Evolutionary conservation across 37 sponge, comb jelly and placozoan species (phyloP), one percentile per base, ranked within the genome.

Genomic region (Chondrosia reniformis): DNA sequence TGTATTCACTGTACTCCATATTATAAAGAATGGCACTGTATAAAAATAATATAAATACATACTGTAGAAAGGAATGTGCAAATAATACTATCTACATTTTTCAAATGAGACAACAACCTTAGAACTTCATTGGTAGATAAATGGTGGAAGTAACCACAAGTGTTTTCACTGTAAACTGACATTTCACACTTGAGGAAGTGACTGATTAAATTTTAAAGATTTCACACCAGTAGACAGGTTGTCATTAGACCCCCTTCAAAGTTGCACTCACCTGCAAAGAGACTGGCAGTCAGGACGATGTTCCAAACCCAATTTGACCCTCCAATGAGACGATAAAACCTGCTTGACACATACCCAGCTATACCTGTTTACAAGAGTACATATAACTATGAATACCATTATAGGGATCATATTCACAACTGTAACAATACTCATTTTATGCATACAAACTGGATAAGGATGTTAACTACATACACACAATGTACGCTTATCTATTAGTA

Each of bases 221-320:
- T n/a, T n/a, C n/a, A n/a, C n/a, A n/a, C n/a, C n/a, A n/a, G n/a
- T n/a, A n/a, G n/a, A n/a, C n/a, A n/a, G n/a, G n/a, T n/a, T n/a
- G n/a, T n/a, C n/a, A n/a, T n/a, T n/a, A n/a, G n/a, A n/a, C n/a
- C n/a, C n/a, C n/a, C n/a, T n/a, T n/a, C n/a, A n/a, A 13, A 74
- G 25, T 34, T 6, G 17, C 67, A 45, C 80, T 24, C 33, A 80
- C 79, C 81, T n/a, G 86, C 76, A 67, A 95, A 95, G 33, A 95
- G 85, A 44, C 80, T 77, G 64, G 92, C 77, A 4, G 96, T 92
- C 19, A 95, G 78, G 38, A 95, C 90, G 59, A 95, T 80, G 63
- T 95, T 95, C 96, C 96, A 95, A 3, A 89, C 90, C 96, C 96
- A 95, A 63, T 77, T 86, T 25, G 84, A 87, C 21, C 96, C 96